phyloP scores from a whole-genome alignment of 2,797 vertebrate genomes.

The Tachyglossus aculeatus region DNA sequence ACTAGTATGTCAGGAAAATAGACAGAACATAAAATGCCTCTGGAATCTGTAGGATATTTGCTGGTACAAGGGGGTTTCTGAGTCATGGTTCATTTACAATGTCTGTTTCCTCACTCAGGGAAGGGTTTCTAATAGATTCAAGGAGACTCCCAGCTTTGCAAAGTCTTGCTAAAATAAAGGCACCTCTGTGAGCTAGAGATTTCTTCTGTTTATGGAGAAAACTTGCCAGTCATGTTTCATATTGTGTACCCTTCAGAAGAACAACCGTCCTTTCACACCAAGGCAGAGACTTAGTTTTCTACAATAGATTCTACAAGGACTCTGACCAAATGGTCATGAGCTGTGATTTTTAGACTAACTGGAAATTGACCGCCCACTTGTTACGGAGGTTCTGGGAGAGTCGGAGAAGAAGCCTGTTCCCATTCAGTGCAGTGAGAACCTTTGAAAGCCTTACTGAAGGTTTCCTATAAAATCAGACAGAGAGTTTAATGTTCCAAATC shows the following conservation, averaged over 20 bases:
- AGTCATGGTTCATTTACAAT: conserved; percentile 77
- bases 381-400: conserved; percentile 38
- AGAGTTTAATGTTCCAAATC: conserved; percentile 34
- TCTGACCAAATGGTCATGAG: conserved; percentile 47
- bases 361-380: conserved; percentile 42
- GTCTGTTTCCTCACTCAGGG: conserved; percentile 78
- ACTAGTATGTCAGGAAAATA: conserved; percentile 70
- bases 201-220: conserved; percentile 77
- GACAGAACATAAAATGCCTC: conserved; percentile 68
- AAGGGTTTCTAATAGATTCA: conserved; percentile 78
- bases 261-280: conserved; percentile 63
- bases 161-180: conserved; percentile 75
- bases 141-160: conserved; percentile 71
- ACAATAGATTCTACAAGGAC: conserved; percentile 24
- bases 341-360: conserved; percentile 49
- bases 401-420: conserved; percentile 37
- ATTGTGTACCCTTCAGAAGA: conserved; percentile 67
- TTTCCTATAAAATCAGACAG: conserved; percentile 57
- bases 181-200: conserved; percentile 71
- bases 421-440: conserved; percentile 57
- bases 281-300: conserved; percentile 23
- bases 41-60: conserved; percentile 75
- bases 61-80: conserved; percentile 75
- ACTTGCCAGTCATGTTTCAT: conserved; percentile 64
- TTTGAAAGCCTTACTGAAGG: conserved; percentile 45